phyloP scores from a whole-genome alignment of 2,888 invertebrate species.

The Ectobius pallidus region DNA sequence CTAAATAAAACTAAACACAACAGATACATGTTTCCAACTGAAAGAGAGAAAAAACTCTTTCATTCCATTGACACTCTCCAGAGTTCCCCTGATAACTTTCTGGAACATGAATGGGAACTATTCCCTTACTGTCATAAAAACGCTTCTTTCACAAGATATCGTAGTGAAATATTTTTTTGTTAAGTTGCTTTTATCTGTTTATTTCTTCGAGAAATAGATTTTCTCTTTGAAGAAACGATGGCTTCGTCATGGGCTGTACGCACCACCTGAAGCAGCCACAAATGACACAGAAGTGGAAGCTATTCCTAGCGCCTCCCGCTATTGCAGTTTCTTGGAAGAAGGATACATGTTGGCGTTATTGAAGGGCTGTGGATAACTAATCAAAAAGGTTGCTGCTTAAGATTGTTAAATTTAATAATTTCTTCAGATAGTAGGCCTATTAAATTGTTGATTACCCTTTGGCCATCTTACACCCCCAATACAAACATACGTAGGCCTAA shows the following conservation, averaged over 20 bases:
- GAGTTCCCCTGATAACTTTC: background rate
- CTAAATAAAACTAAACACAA: no score
- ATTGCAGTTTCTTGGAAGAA: no score
- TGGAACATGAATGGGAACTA: background rate
- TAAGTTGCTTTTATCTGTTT: background rate
- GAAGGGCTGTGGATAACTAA: no score
- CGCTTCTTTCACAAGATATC: background rate
- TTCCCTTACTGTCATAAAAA: background rate
- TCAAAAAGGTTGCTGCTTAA: no score
- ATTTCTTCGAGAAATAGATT: slow-evolving; percentile 5
- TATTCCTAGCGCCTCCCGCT: slow-evolving; percentile 2
- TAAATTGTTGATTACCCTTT: no score
- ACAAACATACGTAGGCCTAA: no score
- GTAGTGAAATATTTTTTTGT: background rate
- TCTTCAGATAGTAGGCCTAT: no score
- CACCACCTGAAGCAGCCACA: slow-evolving; percentile 15
- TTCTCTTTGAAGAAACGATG: slow-evolving; percentile 8
- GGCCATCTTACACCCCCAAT: no score
- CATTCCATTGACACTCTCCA: background rate
- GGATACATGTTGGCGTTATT: no score
- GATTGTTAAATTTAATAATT: no score
- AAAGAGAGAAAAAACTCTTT: background rate
- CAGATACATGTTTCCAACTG: no score
- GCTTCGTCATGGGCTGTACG: background rate
- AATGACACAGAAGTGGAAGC: slow-evolving; percentile 5